Evolutionary conservation across 2,888 invertebrate genomes (phyloP).

Genomic region (Andrena bucephala): DNA sequence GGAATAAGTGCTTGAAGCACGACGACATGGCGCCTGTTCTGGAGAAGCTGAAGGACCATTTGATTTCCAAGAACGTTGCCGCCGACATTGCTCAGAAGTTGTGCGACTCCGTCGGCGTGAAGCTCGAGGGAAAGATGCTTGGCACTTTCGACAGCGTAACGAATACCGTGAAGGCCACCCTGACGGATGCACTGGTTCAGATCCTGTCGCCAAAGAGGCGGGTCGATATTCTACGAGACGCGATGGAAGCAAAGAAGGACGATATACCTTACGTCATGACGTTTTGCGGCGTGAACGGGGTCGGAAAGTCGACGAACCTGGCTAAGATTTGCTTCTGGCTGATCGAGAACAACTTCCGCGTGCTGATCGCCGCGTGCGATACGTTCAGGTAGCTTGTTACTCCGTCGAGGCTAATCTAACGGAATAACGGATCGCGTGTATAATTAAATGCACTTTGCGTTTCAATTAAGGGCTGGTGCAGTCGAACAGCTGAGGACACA

Average conservation of each 20-base stretch:
- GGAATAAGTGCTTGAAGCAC: conserved; percentile 93
- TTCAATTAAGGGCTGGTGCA: conserved; percentile 93
- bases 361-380: conserved; percentile 99
- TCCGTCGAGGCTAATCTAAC: background rate
- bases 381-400: conserved; percentile 89
- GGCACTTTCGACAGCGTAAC: conserved; percentile 98
- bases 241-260: conserved; percentile 93
- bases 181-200: conserved; percentile 96
- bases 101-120: conserved; percentile 95
- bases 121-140: conserved; percentile 95
- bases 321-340: conserved; percentile 99
- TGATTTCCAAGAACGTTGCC: conserved; percentile 99
- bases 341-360: conserved; percentile 97
- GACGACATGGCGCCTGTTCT: conserved; percentile 94
- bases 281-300: conserved; percentile 99
- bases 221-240: conserved; percentile 98
- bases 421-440: background rate
- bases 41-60: conserved; percentile 97
- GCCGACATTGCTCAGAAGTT: conserved; percentile 97
- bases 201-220: conserved; percentile 97
- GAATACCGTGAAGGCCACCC: conserved; percentile 93
- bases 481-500: conserved; percentile 99
- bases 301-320: conserved; percentile 99
- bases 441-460: conserved; percentile 8
- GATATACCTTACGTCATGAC: conserved; percentile 97